Evolutionary conservation across 1,140 invertebrate genomes (phyloP), one percentile per base, ranked within the genome.

Genomic region (Rhagoletis pomonella): DNA sequence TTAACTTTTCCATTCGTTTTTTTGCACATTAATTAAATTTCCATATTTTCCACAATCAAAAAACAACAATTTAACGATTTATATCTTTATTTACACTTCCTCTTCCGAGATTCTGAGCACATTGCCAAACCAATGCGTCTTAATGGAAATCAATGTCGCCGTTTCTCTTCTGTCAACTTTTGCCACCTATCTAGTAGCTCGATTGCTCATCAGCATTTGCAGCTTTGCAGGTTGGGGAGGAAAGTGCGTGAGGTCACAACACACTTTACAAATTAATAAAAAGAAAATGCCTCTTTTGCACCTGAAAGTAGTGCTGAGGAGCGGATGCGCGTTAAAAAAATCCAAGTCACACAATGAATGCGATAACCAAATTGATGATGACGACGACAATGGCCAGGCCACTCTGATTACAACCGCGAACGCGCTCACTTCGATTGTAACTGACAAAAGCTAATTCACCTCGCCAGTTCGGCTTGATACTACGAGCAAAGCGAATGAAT

Each of bases 361-460:
- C 47, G 73, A 81, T 81, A 81, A 47, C 47, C 47, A 55, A 81
- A 81, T n/a, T 55, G 44, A 55, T 81, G 73, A 77, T 44, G 69
- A 81, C 73, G n/a, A 81, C 9, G 73, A 29, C 73, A n/a, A 55
- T 81, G 73, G 17, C 73, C 73, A 81, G 7, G 44, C 44, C 17
- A 55, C 73, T 58, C 47, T 50, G 73, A 55, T 81, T 81, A 81
- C 47, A 81, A 81, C 73, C 47, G 73, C 47, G n/a, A 81, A 81
- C 47, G 73, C 47, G 73, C 73, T 81, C 73, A 81, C n/a, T 81
- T 81, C 47, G 73, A 81, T 81, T 81, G 73, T 55, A 81, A 81
- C 47, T 81, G 47, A 81, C 29, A 81, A 58, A 81, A 81, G 55
- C 73, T 50, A 81, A 81, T 81, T 81, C 73, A 81, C 73, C 73